A percentile compares a stretch with the other conserved stretches of the same genome.
Conservation (phyloP, 1,140 invertebrate genomes). For the Oscheius sp. region DNA sequence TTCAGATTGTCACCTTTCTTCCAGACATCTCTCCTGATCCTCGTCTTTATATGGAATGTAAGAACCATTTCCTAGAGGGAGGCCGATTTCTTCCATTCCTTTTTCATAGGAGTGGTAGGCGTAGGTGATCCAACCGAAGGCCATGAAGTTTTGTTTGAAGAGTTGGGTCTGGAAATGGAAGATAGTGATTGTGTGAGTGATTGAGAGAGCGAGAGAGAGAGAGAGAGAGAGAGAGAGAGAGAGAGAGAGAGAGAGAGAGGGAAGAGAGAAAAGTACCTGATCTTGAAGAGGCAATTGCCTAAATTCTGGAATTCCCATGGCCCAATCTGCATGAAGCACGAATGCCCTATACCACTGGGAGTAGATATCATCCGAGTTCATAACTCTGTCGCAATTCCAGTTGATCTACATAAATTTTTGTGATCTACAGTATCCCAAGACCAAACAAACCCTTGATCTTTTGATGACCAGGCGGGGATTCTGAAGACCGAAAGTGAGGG, state of each 20-base stretch:
- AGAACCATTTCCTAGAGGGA: conserved; percentile 37
- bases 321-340: conserved; percentile 38
- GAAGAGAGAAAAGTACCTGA: neutral
- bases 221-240: neutral
- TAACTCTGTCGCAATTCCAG: conserved; percentile 37
- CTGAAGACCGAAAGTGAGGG: conserved; percentile 38
- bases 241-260: neutral
- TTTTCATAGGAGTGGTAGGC: conserved; percentile 27
- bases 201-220: too few species aligned
- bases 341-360: conserved; percentile 36
- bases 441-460: conserved; percentile 25
- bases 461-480: conserved; percentile 39
- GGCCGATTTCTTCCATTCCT: conserved; percentile 19
- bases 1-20: conserved; percentile 12
- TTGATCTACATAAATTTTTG: conserved; percentile 31
- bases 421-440: neutral
- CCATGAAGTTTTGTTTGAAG: conserved; percentile 43
- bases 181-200: neutral
- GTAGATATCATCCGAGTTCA: conserved; percentile 36
- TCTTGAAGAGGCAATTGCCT: conserved; percentile 31
- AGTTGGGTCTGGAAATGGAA: conserved; percentile 22
- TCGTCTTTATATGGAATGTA: conserved; percentile 42
- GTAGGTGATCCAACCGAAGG: conserved; percentile 40
- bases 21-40: conserved; percentile 20
- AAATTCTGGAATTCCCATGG: conserved; percentile 39